Percentiles rank a stretch among this genome's conserved stretches.
These are phyloP conservation scores for Cryptocephalus primarius DNA, from an alignment of 2,888 invertebrate species.

Conservation along the genomic window DNA sequence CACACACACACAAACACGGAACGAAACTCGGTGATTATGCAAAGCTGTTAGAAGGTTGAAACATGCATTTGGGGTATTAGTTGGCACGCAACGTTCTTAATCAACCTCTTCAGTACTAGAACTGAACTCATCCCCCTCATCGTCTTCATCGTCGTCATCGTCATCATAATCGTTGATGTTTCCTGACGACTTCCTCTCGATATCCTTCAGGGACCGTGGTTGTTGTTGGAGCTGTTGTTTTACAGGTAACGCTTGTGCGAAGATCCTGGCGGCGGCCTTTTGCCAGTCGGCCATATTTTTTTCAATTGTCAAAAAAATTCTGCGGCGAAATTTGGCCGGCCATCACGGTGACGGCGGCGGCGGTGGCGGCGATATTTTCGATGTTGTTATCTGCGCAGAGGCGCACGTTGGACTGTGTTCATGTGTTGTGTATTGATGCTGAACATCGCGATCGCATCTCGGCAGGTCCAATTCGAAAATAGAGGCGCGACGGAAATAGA, in stretches of 20 bases:
- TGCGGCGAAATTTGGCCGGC: slow-evolving; percentile 5
- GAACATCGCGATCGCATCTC: slow-evolving; percentile 5
- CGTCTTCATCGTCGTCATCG: no score
- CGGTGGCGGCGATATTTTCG: slow-evolving; percentile 10
- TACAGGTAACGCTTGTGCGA: slow-evolving; percentile 27
- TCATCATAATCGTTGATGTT: no score
- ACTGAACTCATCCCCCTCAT: no score
- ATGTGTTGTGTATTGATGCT: slow-evolving; percentile 7
- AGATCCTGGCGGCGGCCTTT: slow-evolving; percentile 43
- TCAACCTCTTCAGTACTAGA: no score
- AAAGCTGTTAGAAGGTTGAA: no score
- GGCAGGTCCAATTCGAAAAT: slow-evolving; percentile 12
- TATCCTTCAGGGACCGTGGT: no score
- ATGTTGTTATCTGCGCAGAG: slow-evolving; percentile 6
- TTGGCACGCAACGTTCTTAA: no score
- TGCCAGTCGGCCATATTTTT: slow-evolving; percentile 32
- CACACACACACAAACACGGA: no score
- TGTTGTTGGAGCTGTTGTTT: no score
- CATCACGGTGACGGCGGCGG: slow-evolving; percentile 3
- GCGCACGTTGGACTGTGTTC: slow-evolving; percentile 6
- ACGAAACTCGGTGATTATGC: no score
- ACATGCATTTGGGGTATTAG: no score
- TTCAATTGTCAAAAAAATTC: slow-evolving; percentile 1
- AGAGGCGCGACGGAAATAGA: slow-evolving; percentile 8
- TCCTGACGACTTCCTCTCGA: no score